Base-by-base conservation (phyloP, 2,113 vertebrate genomes). In the Istiophorus platypterus region DNA sequence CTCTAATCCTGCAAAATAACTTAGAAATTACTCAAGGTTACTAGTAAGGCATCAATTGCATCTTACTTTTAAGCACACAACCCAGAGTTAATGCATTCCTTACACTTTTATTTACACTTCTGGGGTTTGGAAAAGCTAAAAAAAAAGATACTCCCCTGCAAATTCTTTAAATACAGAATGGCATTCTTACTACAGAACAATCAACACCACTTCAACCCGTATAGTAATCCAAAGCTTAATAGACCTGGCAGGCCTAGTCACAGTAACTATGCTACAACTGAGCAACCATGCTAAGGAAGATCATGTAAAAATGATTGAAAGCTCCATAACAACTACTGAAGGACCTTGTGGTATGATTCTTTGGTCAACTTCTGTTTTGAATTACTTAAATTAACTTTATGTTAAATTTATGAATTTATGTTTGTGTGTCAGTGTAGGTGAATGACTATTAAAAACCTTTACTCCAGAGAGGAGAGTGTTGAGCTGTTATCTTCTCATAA, bases 401-500 rank as follows among this genome's bases (percentile, higher is more conserved):
- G 2, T 11, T n/a, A n/a, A n/a, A n/a, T n/a, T n/a, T n/a, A n/a
- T n/a, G 17, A 56, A 49, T 69, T 63, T 67, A 64, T n/a, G 45
- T 0, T n/a, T 63, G 24, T n/a, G 9, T 66, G 34, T 57, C 24
- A 69, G 34, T 68, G 27, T 76, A 78, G 22, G 14, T n/a, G 56
- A 59, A 12, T 58, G 27, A 76, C 70, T 20, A 24, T 54, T 37
- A 81, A 88, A 84, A 63, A 41, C 63, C 76, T 78, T 68, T 63
- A 31, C 39, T 52, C 72, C 3, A 72, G 69, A 75, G 37, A 66
- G 39, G 37, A 85, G 58, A 56, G 41, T 76, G 82, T n/a, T 63
- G 45, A 81, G 78, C 51, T 34, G 9, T 83, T 79, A 51, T 12
- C 62, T 88, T 80, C 80, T 75, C 78, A 81, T 87, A 78, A 91